Base-by-base conservation (phyloP, 1,140 invertebrate species). In the Bombus superbus region DNA sequence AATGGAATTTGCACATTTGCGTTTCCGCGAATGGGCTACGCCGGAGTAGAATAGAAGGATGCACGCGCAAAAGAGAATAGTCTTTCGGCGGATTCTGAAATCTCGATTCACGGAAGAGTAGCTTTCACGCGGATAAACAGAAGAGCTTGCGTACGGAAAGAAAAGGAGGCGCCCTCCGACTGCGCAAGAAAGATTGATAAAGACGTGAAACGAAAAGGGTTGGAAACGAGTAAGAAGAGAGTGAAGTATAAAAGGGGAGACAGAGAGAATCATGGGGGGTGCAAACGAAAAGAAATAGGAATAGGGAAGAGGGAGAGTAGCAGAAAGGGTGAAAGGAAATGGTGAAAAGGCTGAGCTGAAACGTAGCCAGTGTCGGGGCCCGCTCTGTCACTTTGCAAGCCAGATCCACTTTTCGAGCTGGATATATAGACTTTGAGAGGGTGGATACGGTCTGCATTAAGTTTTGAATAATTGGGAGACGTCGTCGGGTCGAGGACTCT, bases 391-490 rank as follows among this genome's bases (percentile, higher is more conserved):
- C 86, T 87, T 87, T 87, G 75, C 86, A 87, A 87, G 66, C 86
- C 86, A 85, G 83, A 87, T 87, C 86, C 53, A 87, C 76, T 87
- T 87, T 79, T 75, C 22, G 42, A 28, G 53, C 22, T 32, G 59
- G 69, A 80, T 84, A 74, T 72, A 85, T 75, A 82, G 79, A 82
- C 80, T 81, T 69, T 81, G 78, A 75, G 80, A 62, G 77, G 32
- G 47, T 79, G 78, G 78, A 79, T 73, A 79, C 77, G 77, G 83
- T 81, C 78, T 66, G 78, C 83, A 81, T 85, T 85, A 81, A 85
- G 83, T 81, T 85, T 85, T 85, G 83, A 85, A 85, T 85, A 85
- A 85, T 85, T 85, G 83, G 77, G 77, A 81, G 83, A 73, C 69
- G 83, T 35, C 47, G 83, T 1, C 57, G 35, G 68, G 69, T 85